Percentiles rank a stretch among this genome's conserved stretches.
These are phyloP conservation scores for Anticlea derivata DNA, from an alignment of 2,888 invertebrate genomes.

Conservation along the genomic window DNA sequence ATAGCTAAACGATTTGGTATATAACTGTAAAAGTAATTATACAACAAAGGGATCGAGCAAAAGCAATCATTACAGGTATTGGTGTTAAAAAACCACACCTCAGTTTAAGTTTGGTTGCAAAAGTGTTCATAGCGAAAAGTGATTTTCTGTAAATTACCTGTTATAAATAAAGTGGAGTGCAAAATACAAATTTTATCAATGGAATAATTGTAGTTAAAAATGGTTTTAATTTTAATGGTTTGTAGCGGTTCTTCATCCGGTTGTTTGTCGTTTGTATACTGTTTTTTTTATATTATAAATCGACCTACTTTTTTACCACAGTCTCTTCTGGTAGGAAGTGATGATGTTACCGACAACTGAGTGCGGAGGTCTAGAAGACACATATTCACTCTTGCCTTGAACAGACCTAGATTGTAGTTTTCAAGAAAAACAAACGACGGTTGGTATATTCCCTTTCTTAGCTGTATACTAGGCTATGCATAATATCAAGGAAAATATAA, in stretches of 20 bases:
- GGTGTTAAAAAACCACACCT: conserved; percentile 51
- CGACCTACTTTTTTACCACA: too few species aligned
- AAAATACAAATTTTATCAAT: background rate
- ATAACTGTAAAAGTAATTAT: conserved; percentile 72
- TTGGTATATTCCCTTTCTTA: too few species aligned
- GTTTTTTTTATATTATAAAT: too few species aligned
- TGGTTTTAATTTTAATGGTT: conserved; percentile 6
- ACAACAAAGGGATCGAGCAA: conserved; percentile 61
- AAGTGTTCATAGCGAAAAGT: conserved; percentile 41
- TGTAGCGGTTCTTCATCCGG: background rate
- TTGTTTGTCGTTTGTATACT: background rate
- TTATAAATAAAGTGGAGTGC: conserved; percentile 15
- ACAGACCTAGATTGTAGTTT: too few species aligned
- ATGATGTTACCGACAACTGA: too few species aligned
- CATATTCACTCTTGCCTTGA: too few species aligned
- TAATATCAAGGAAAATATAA: too few species aligned
- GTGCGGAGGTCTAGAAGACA: too few species aligned
- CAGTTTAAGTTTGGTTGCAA: conserved; percentile 61
- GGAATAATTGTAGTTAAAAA: background rate
- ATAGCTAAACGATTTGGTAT: conserved; percentile 37
- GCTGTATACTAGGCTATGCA: too few species aligned
- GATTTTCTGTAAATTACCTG: conserved; percentile 1
- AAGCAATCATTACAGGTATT: conserved; percentile 73
- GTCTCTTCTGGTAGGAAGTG: too few species aligned
- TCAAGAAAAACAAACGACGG: too few species aligned